Conservation (phyloP, 2,113 vertebrate species). For the Paraplagusia blochii region DNA sequence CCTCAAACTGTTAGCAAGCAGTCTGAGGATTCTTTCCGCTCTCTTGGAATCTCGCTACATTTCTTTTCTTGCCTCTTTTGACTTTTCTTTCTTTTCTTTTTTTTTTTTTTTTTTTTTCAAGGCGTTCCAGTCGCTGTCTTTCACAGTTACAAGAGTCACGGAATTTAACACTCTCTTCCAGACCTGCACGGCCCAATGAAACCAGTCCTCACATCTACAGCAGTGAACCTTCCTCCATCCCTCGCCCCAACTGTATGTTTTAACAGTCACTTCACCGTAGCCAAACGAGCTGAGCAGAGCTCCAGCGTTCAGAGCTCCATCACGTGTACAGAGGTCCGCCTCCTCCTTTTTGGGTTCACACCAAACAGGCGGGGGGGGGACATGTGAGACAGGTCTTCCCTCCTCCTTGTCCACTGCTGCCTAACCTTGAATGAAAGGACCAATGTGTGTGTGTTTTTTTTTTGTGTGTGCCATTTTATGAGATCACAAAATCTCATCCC, state of each 20-base stretch:
- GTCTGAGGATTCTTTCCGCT: slow-evolving; percentile 69
- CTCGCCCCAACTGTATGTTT: slow-evolving; percentile 47
- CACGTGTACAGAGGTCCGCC: slow-evolving; percentile 47
- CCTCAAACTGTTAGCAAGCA: slow-evolving; percentile 76
- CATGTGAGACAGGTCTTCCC: slow-evolving; percentile 50
- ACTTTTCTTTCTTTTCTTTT: slow-evolving; percentile 44
- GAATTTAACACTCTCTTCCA: slow-evolving; percentile 58
- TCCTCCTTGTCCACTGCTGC: slow-evolving; percentile 36
- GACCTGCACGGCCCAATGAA: slow-evolving; percentile 44
- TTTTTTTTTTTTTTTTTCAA: slow-evolving; percentile 43
- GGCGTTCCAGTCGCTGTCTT: slow-evolving; percentile 27
- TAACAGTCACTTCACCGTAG: slow-evolving; percentile 45
- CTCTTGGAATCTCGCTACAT: slow-evolving; percentile 63
- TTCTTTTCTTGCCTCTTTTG: slow-evolving; percentile 52
- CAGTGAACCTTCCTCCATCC: slow-evolving; percentile 29
- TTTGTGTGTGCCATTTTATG: slow-evolving; percentile 65
- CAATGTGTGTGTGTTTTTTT: no score
- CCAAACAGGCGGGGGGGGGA: slow-evolving; percentile 26
- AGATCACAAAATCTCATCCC: slow-evolving; percentile 68
- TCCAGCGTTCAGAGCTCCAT: slow-evolving; percentile 51
- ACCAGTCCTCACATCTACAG: slow-evolving; percentile 35
- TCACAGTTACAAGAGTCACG: slow-evolving; percentile 58
- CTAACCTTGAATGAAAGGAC: slow-evolving; percentile 55
- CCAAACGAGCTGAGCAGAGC: slow-evolving; percentile 28
- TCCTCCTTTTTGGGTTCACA: slow-evolving; percentile 42